Conservation (phyloP, 2,888 invertebrate genomes). For the Chymomyza caudatula region DNA sequence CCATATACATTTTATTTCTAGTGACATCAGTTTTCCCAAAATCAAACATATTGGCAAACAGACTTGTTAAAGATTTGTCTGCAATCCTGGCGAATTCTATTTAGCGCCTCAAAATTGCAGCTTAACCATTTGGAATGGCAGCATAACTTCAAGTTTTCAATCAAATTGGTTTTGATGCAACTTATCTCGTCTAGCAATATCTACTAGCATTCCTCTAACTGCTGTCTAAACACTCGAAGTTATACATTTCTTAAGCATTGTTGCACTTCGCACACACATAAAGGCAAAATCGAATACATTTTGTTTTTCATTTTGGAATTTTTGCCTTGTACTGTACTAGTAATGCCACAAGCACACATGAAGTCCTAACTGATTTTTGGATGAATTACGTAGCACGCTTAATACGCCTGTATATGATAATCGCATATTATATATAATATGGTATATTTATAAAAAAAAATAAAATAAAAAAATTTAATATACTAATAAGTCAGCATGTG, state of each 20-base stretch:
- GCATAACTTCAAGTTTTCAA: too few relatives aligned
- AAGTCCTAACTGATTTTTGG: constrained; percentile 2
- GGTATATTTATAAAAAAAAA: neutral
- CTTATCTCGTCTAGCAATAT: neutral
- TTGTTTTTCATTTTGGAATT: neutral
- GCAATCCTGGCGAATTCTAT: too few relatives aligned
- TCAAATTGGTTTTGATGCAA: too few relatives aligned
- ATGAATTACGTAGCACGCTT: constrained; percentile 40
- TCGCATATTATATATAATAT: neutral
- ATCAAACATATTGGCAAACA: too few relatives aligned
- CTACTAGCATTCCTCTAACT: neutral
- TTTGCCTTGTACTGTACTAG: neutral
- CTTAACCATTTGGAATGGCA: too few relatives aligned
- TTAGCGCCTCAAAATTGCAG: too few relatives aligned
- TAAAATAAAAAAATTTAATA: constrained; percentile 3
- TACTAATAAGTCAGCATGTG: constrained; percentile 33
- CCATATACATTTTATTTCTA: too few relatives aligned
- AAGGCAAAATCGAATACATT: neutral
- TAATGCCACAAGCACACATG: constrained; percentile 26
- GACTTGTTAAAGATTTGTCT: too few relatives aligned
- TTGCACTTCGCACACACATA: neutral
- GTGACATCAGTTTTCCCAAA: too few relatives aligned
- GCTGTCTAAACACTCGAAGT: neutral
- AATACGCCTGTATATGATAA: constrained; percentile 2
- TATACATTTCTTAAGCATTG: neutral